phyloP scores from a whole-genome alignment of 2,888 invertebrate species.

The Reticulitermes lucifugus region DNA sequence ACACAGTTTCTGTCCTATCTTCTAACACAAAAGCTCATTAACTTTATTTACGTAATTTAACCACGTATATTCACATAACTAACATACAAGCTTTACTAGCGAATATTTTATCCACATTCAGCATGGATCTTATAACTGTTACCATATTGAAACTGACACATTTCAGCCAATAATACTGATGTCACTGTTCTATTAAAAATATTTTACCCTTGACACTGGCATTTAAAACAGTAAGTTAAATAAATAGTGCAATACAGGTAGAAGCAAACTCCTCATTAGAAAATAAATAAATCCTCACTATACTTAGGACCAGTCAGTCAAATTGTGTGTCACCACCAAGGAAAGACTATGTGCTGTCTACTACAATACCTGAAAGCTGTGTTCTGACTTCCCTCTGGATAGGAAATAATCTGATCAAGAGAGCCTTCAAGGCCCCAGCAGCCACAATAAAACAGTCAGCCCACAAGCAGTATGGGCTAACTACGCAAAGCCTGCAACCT shows the following conservation, averaged over 20 bases:
- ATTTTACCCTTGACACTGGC: background rate
- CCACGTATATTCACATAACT: background rate
- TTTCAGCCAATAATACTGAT: background rate
- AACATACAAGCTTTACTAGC: background rate
- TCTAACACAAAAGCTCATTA: background rate
- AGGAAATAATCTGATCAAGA: no score
- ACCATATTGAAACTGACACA: background rate
- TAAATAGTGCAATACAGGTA: background rate
- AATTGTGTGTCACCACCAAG: background rate
- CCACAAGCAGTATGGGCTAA: constrained; percentile 63
- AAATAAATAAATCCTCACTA: background rate
- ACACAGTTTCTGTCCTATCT: background rate
- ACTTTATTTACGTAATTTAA: background rate
- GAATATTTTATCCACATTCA: background rate
- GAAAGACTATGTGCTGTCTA: background rate
- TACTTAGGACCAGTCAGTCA: background rate
- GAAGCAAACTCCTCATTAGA: background rate
- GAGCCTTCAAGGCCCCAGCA: no score
- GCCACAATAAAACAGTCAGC: no score
- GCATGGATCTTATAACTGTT: background rate
- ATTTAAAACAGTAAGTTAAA: background rate
- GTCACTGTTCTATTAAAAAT: background rate
- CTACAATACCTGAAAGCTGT: background rate
- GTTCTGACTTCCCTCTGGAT: no score
- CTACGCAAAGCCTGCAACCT: constrained; percentile 89